A percentile compares a stretch with the other conserved stretches of the same genome.
Evolutionary conservation across 2,797 vertebrate species (phyloP).

Genomic region (Cheirogaleus major): DNA sequence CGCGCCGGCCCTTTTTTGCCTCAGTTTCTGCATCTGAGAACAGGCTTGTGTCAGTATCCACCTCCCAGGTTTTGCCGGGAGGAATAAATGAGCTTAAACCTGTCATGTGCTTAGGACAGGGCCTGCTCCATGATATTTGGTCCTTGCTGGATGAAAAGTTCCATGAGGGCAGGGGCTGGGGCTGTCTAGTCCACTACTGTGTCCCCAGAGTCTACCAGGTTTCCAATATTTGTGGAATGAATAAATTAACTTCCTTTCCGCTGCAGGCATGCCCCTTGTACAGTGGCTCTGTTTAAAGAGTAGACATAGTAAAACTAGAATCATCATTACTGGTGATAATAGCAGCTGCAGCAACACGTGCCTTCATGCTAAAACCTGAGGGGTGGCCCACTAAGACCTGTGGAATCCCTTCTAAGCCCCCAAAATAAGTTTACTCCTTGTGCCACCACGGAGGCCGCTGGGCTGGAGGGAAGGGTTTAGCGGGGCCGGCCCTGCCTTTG

Average conservation of each 20-base stretch:
- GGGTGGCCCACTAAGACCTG: background rate
- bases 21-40: background rate
- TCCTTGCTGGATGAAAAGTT: background rate
- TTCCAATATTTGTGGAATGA: background rate
- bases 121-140: background rate
- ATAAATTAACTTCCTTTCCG: background rate
- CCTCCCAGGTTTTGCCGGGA: background rate
- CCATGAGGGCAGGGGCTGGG: background rate
- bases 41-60: background rate
- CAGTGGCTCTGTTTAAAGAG: slow-evolving; percentile 17
- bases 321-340: background rate
- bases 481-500: background rate
- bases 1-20: background rate
- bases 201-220: background rate
- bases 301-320: background rate
- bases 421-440: background rate
- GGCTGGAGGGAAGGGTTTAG: background rate
- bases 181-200: background rate
- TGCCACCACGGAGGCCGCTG: background rate
- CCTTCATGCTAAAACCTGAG: background rate
- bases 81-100: background rate
- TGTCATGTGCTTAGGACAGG: background rate
- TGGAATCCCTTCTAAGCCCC: background rate
- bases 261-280: background rate
- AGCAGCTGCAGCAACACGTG: background rate